Conservation (phyloP, 2,888 invertebrate genomes). For the Drosophila siamana region DNA sequence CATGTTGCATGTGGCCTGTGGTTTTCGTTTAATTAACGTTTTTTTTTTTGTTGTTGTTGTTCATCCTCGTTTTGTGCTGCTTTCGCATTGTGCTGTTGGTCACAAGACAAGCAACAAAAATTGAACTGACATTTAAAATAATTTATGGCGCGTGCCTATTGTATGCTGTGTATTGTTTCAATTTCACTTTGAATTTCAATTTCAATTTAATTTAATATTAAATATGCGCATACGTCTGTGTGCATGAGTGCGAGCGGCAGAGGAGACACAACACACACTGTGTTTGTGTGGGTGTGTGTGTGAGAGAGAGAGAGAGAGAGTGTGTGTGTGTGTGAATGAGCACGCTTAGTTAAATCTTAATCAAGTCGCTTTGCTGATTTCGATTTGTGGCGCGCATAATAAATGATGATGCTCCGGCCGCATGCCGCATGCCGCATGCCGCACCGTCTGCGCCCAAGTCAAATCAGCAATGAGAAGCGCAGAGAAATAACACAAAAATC, state of each 20-base stretch:
- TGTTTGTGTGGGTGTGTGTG: conserved; percentile 7
- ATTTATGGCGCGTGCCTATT: conserved; percentile 55
- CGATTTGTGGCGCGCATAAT: conserved; percentile 78
- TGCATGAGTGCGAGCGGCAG: background rate
- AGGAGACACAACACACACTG: too few species aligned
- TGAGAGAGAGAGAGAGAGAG: conserved; percentile 10
- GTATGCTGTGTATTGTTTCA: conserved; percentile 34
- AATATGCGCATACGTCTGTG: conserved; percentile 27
- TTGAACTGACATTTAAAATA: conserved; percentile 64
- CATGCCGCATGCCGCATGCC: conserved; percentile 18
- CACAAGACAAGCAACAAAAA: conserved; percentile 26
- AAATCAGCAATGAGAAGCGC: conserved; percentile 58
- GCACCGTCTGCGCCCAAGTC: conserved; percentile 24
- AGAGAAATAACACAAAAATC: conserved; percentile 78
- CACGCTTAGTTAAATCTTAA: conserved; percentile 78
- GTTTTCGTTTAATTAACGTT: conserved; percentile 75
- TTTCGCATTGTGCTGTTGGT: conserved; percentile 19
- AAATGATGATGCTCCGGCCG: conserved; percentile 58
- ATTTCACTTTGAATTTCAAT: conserved; percentile 36
- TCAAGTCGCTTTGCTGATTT: conserved; percentile 77
- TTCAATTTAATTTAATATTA: conserved; percentile 57
- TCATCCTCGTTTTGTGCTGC: conserved; percentile 29
- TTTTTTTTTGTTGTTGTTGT: conserved; percentile 44
- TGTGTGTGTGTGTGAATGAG: conserved; percentile 36
- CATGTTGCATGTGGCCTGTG: conserved; percentile 60